A percentile compares a stretch with the other conserved stretches of the same genome.
Conservation (phyloP, 2,888 invertebrate genomes). For the Caenorhabditis sp. region DNA sequence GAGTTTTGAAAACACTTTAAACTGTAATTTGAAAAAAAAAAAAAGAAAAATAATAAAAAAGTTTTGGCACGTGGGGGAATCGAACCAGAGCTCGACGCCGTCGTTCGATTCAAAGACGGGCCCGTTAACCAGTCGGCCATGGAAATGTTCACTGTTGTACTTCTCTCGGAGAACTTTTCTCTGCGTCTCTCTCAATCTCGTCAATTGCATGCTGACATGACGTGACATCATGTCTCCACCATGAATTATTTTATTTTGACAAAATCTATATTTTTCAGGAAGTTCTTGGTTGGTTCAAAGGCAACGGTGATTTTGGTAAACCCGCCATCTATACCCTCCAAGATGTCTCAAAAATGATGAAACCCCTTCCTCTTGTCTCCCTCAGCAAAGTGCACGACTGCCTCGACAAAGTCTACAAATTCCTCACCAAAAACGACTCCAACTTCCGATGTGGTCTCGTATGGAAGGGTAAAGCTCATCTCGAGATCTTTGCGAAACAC, state of each 20-base stretch:
- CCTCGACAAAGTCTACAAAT: slow-evolving; percentile 66
- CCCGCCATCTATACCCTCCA: slow-evolving; percentile 65
- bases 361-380: slow-evolving; percentile 69
- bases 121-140: no score
- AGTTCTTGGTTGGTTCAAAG: slow-evolving; percentile 70
- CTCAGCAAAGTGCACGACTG: slow-evolving; percentile 70
- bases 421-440: slow-evolving; percentile 67
- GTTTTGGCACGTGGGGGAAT: no score
- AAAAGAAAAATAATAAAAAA: no score
- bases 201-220: no score
- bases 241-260: neutral
- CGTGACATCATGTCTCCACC: neutral
- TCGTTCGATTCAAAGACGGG: no score
- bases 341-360: slow-evolving; percentile 70
- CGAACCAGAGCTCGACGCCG: no score
- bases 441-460: slow-evolving; percentile 67
- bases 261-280: slow-evolving; percentile 47
- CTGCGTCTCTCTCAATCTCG: no score
- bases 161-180: no score
- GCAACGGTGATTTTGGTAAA: slow-evolving; percentile 69
- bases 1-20: no score
- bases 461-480: slow-evolving; percentile 66
- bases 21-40: no score
- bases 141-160: no score
- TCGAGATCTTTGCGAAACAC: slow-evolving; percentile 67